phyloP scores from a whole-genome alignment of 2,797 vertebrate genomes.

The Sciaenops ocellatus region DNA sequence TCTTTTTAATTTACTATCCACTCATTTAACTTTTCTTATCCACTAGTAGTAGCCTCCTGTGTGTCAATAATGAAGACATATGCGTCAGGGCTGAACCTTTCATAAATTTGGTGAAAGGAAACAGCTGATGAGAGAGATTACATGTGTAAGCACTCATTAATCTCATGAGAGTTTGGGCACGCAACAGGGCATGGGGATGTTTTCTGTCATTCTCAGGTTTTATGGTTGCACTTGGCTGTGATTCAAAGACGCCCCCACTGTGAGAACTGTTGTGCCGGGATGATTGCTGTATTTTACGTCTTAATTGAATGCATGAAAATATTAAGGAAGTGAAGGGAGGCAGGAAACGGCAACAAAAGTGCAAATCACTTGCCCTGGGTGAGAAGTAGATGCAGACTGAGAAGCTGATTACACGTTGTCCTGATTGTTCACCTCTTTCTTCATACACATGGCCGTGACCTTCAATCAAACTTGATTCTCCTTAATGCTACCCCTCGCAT shows the following conservation, averaged over 20 bases:
- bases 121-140: constrained; percentile 78
- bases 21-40: constrained; percentile 14
- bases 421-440: constrained; percentile 81
- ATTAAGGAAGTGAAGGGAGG: constrained; percentile 69
- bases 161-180: constrained; percentile 78
- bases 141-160: constrained; percentile 77
- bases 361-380: constrained; percentile 78
- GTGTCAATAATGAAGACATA: constrained; percentile 58
- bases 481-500: constrained; percentile 79
- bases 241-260: constrained; percentile 68
- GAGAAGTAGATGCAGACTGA: constrained; percentile 74
- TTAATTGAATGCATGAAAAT: constrained; percentile 81
- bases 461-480: constrained; percentile 87
- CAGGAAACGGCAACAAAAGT: constrained; percentile 73
- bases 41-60: constrained; percentile 24
- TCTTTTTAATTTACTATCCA: background rate
- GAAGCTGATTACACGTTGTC: constrained; percentile 82
- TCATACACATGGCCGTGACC: constrained; percentile 77
- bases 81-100: constrained; percentile 55
- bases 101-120: constrained; percentile 67
- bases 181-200: constrained; percentile 45
- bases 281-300: constrained; percentile 79
- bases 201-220: constrained; percentile 65
- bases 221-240: constrained; percentile 53
- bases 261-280: constrained; percentile 56